Base-by-base conservation (phyloP, 2,888 invertebrate genomes). In the Unio pictorum region DNA sequence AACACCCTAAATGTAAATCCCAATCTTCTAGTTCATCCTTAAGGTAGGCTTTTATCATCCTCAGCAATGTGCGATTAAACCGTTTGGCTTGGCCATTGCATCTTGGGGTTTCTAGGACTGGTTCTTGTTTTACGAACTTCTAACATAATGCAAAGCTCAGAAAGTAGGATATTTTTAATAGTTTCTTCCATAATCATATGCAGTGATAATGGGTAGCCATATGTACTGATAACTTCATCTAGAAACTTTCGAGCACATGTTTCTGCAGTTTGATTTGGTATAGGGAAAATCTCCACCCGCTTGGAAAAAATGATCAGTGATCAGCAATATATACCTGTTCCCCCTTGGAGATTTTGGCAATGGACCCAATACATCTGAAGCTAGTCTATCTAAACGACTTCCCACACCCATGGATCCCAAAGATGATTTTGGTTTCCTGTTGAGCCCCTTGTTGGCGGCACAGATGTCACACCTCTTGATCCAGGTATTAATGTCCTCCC, bases 71-170 rank as follows among this genome's bases (percentile, higher is more conserved):
- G 17, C 68, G 55, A 55, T 74, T 78, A 56, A 74, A 74, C 28
- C 76, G 67, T 56, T 78, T 76, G 0, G 55, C 17, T 55, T 73
- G 70, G 4, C 78, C 73, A 66, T 76, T 76, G 26, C 74, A 56
- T 26, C 65, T 64, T 1, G 74, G 74, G 78, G 23, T 74, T 72
- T 23, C 68, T 23, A 5, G 76, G 68, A 34, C 68, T 64, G 5
- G 71, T 76, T 55, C 68, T 54, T 0, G 74, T 71, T 55, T 74
- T 78, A 15, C 66, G 34, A 4, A 76, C 67, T 28, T 70, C 70
- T 17, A 67, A 58, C 34, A 71, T n/a, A 20, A 54, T 11, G 34
- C 67, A 69, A 30, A 67, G 54, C n/a, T 69, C 57, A 61, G 63
- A 30, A 62, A 74, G 71, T 55, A 74, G n/a, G 18, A 60, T 60